Evolutionary conservation across 2,113 vertebrate species (phyloP).

Genomic region (Microtus richardsoni): DNA sequence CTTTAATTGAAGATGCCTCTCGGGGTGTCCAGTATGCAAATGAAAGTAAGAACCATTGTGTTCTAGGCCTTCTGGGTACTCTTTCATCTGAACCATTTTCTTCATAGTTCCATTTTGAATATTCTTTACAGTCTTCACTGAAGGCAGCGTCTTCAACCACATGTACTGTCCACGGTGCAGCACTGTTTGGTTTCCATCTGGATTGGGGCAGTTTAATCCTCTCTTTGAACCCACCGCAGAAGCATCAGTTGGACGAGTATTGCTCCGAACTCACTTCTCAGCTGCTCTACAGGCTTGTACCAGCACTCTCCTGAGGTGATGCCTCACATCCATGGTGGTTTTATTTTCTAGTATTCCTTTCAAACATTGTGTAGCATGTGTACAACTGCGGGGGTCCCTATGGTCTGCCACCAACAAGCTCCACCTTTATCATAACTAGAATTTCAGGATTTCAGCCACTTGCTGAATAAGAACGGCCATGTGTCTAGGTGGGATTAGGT

Average conservation of each 20-base stretch:
- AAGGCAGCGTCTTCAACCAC: not conserved
- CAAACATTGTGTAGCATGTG: not conserved
- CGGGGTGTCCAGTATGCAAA: not conserved
- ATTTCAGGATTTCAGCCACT: not conserved
- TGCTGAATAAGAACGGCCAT: not conserved
- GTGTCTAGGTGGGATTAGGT: not conserved
- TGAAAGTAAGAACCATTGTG: too few species aligned
- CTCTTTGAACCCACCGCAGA: not conserved
- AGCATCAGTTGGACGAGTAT: too few species aligned
- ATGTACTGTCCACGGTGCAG: accelerated
- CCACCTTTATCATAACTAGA: not conserved
- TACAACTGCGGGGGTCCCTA: not conserved
- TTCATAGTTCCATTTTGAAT: not conserved
- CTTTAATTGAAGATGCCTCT: too few species aligned
- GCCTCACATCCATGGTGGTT: not conserved
- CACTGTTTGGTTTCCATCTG: not conserved
- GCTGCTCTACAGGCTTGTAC: not conserved
- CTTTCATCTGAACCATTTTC: not conserved
- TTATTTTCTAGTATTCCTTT: not conserved
- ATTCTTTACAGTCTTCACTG: not conserved
- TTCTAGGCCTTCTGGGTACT: not conserved
- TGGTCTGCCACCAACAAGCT: not conserved
- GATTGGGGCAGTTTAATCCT: not conserved
- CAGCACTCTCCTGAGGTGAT: not conserved
- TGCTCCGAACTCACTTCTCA: not conserved